Conservation (phyloP, 2,888 invertebrate species). For the Erannis defoliaria region DNA sequence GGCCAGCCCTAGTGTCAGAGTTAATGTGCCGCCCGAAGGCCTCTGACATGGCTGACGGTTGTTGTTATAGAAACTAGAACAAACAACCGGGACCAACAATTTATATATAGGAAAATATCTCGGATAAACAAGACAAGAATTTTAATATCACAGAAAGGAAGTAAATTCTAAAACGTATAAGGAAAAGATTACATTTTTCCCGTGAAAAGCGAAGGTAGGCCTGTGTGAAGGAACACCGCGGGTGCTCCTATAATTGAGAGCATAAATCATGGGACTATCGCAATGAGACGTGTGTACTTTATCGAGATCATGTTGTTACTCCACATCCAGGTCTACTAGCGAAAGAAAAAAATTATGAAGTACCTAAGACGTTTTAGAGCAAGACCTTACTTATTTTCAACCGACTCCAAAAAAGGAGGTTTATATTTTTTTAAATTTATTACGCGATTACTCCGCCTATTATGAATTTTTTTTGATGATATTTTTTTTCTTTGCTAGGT, state of each 20-base stretch:
- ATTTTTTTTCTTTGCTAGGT: too few relatives aligned
- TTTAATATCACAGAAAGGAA: slow-evolving; percentile 31
- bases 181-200: slow-evolving; percentile 35
- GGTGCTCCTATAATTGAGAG: slow-evolving; percentile 73
- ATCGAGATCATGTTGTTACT: background rate
- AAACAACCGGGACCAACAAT: too few relatives aligned
- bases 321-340: background rate
- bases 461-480: too few relatives aligned
- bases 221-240: slow-evolving; percentile 54
- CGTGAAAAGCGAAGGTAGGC: slow-evolving; percentile 28
- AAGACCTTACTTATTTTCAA: too few relatives aligned
- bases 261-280: slow-evolving; percentile 76
- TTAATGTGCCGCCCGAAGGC: too few relatives aligned
- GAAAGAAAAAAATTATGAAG: background rate
- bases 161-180: slow-evolving; percentile 27
- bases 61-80: too few relatives aligned
- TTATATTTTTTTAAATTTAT: too few relatives aligned
- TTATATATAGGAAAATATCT: slow-evolving; percentile 2
- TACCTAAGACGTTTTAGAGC: background rate
- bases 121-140: slow-evolving; percentile 36
- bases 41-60: too few relatives aligned
- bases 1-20: too few relatives aligned
- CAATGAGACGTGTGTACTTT: slow-evolving; percentile 64
- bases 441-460: too few relatives aligned
- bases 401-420: too few relatives aligned